phyloP scores from a whole-genome alignment of 2,113 vertebrate genomes.

The Varanus salvator region DNA sequence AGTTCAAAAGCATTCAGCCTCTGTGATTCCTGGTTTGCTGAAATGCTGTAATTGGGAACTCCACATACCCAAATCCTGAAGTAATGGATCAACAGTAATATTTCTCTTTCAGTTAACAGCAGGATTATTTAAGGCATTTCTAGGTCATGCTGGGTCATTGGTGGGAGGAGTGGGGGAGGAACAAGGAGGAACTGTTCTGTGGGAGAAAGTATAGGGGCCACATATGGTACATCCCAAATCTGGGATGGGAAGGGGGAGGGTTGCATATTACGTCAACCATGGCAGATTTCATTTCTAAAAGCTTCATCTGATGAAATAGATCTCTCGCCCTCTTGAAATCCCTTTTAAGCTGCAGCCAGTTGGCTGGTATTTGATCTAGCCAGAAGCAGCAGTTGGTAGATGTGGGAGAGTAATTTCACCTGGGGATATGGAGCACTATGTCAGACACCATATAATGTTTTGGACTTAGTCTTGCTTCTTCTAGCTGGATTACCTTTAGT shows the following conservation, averaged over 20 bases:
- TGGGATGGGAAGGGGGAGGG: background rate
- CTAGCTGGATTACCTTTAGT: background rate
- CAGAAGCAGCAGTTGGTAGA: constrained; percentile 13
- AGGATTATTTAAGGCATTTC: constrained; percentile 23
- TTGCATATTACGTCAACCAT: background rate
- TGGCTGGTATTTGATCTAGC: background rate
- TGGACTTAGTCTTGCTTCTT: background rate
- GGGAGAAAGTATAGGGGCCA: background rate
- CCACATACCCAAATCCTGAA: background rate
- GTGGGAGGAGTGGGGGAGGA: background rate
- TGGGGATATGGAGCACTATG: background rate
- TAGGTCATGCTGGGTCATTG: constrained; percentile 8
- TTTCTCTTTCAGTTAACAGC: background rate
- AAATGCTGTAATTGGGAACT: background rate
- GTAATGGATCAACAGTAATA: background rate
- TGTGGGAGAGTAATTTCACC: constrained; percentile 4
- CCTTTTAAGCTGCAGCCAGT: constrained; percentile 16
- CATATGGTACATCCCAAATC: constrained; percentile 9
- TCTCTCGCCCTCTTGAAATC: constrained; percentile 10
- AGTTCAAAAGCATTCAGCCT: background rate
- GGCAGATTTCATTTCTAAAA: constrained; percentile 23
- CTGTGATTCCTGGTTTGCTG: background rate
- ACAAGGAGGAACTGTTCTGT: background rate
- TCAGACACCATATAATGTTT: background rate
- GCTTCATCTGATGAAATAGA: constrained; percentile 24